Evolutionary conservation across 2,797 vertebrate genomes (phyloP).

Genomic region (Hydrocynus forskahlii): DNA sequence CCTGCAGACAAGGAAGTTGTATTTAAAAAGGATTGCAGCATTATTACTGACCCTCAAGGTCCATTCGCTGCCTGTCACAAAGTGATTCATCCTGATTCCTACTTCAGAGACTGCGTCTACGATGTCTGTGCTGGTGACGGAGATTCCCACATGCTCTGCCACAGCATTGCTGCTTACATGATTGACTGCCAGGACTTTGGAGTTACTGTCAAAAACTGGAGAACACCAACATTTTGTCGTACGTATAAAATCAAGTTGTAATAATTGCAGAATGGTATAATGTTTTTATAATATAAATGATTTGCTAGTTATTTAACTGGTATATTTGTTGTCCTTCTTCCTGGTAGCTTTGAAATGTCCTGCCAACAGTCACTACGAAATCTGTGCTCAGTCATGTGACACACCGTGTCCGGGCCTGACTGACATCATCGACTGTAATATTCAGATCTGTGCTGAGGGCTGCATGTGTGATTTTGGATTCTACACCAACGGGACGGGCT

Average conservation of each 20-base stretch:
- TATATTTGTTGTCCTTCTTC: neutral
- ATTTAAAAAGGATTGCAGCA: too few relatives aligned
- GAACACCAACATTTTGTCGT: conserved; percentile 72
- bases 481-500: conserved; percentile 69
- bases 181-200: conserved; percentile 71
- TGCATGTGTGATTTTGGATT: conserved; percentile 74
- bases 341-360: conserved; percentile 69
- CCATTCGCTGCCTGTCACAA: conserved; percentile 76
- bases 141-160: conserved; percentile 62
- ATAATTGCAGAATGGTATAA: neutral
- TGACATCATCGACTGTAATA: conserved; percentile 52
- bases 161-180: conserved; percentile 65
- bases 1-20: too few relatives aligned
- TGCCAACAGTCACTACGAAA: conserved; percentile 74
- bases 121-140: conserved; percentile 74
- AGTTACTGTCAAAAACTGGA: conserved; percentile 67
- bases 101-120: conserved; percentile 73
- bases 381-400: conserved; percentile 72
- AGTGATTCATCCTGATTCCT: conserved; percentile 63
- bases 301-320: neutral
- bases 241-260: neutral
- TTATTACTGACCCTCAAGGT: conserved; percentile 68
- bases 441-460: conserved; percentile 70
- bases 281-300: neutral
- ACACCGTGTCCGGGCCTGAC: conserved; percentile 70